Percentiles rank a stretch among this genome's conserved stretches.
phyloP scores from a whole-genome alignment of 1,140 invertebrate species.

The Drosophila sucinea region DNA sequence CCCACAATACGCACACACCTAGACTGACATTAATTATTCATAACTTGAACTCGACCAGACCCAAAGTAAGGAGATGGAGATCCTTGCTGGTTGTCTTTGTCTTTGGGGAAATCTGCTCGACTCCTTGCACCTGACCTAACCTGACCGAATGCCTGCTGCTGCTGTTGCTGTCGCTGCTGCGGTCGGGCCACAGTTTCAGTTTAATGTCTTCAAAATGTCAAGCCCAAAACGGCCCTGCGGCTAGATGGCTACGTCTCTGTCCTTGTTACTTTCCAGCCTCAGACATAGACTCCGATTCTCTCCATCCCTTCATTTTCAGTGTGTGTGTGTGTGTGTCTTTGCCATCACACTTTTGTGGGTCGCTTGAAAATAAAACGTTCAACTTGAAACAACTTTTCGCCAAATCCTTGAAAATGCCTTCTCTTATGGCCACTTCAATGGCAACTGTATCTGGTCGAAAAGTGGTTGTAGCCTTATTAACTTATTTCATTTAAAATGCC shows the following conservation, averaged over 20 bases:
- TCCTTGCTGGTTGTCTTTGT: slow-evolving; percentile 56
- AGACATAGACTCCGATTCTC: not conserved
- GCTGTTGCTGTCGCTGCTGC: slow-evolving; percentile 33
- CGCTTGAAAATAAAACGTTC: slow-evolving; percentile 7
- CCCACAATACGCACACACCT: slow-evolving; percentile 54
- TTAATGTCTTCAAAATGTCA: slow-evolving; percentile 77
- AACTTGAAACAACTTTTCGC: slow-evolving; percentile 8
- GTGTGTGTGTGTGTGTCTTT: not conserved
- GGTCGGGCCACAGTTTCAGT: slow-evolving; percentile 67
- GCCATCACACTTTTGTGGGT: not conserved
- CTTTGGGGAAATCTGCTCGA: slow-evolving; percentile 70
- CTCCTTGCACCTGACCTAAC: slow-evolving; percentile 22
- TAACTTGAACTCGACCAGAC: slow-evolving; percentile 61
- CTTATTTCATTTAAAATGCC: slow-evolving; percentile 4
- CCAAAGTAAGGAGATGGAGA: slow-evolving; percentile 16
- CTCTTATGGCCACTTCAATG: not conserved
- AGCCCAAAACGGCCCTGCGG: slow-evolving; percentile 47
- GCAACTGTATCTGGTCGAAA: slow-evolving; percentile 4
- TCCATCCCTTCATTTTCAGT: not conserved
- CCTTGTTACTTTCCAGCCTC: not conserved
- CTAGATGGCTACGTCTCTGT: slow-evolving; percentile 32
- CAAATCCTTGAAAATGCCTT: slow-evolving; percentile 1
- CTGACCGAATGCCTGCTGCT: not conserved
- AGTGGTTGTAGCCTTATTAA: not conserved
- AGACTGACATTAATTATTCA: slow-evolving; percentile 77